A percentile compares a stretch with the other conserved stretches of the same genome.
These are phyloP conservation scores for Melieria picta DNA, from an alignment of 2,888 invertebrate species.

Conservation along the genomic window DNA sequence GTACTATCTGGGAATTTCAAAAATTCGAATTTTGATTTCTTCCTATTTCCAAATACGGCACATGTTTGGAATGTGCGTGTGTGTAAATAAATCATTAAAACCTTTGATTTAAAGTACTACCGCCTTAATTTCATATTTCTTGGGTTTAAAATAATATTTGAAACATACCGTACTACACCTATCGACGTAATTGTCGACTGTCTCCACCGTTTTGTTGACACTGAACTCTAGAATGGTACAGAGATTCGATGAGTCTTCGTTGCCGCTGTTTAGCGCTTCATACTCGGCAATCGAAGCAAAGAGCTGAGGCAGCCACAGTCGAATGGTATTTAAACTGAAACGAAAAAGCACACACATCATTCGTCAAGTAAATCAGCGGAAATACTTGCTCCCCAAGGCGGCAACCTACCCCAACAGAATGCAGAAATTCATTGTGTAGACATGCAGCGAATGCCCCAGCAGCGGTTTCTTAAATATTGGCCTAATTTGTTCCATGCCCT, in stretches of 20 bases:
- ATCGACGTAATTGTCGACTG: conserved; percentile 44
- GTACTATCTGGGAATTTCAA: too few species aligned
- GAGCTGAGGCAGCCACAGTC: conserved; percentile 88
- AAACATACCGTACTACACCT: conserved; percentile 61
- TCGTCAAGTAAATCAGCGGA: not conserved
- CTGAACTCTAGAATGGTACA: conserved; percentile 62
- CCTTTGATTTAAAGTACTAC: not conserved
- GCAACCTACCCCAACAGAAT: conserved; percentile 73
- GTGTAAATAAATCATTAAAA: too few species aligned
- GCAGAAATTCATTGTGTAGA: conserved; percentile 74
- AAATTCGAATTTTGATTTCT: too few species aligned
- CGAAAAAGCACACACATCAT: not conserved
- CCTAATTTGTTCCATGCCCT: conserved; percentile 72
- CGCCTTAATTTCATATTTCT: not conserved
- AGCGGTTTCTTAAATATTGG: conserved; percentile 75
- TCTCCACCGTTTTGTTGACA: conserved; percentile 57
- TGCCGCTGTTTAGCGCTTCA: conserved; percentile 57
- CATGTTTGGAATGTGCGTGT: too few species aligned
- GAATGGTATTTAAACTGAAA: conserved; percentile 78
- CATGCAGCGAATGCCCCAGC: conserved; percentile 70
- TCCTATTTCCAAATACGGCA: too few species aligned
- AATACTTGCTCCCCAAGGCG: not conserved
- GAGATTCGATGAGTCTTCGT: conserved; percentile 50
- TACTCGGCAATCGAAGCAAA: conserved; percentile 76
- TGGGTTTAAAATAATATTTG: not conserved